Base-by-base conservation (phyloP, 2,888 invertebrate species). In the Pteria penguin region DNA sequence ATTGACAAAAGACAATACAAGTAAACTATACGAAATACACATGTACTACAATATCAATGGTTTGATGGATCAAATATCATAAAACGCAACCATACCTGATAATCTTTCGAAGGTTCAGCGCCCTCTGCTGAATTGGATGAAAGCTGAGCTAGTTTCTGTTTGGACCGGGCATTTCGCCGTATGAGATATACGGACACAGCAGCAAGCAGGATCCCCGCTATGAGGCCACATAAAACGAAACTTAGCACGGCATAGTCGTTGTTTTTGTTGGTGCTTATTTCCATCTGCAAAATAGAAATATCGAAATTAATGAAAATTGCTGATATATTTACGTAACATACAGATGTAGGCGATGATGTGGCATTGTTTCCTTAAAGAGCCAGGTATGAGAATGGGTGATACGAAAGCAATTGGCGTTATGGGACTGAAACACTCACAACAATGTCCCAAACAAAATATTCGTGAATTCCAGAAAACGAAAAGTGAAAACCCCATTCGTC, bases 41-140 rank as follows among this genome's bases (percentile, higher is more conserved):
- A 11, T 45, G 14, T 11, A 45, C 8, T 45, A 11, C 45, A 11
- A 45, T 11, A 45, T 45, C 11, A 8, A 45, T 11, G 45, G 45
- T 8, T 14, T 14, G 8, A 8, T 45, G 14, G 14, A 45, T 45
- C n/a, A n/a, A n/a, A n/a, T n/a, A n/a, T n/a, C n/a, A 24, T 24
- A 22, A 57, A 26, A n/a, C 22, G 8, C n/a, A 11, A 54, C 32
- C 76, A n/a, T 90, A 95, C 95, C 94, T 98, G 97, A 92, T 98
- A 98, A 89, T 98, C 97, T 89, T 97, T 96, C 80, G 96, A 97
- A 27, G 97, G 96, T 92, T 96, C 96, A 61, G 84, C 87, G 26
- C 84, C 86, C 8, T 96, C 95, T 84, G 97, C 97, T 0, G 94
- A 94, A 62, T 94, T 93, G 22, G 86, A 80, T 2, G 92, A 89